Base-by-base conservation (phyloP, 2,888 invertebrate species). In the Xylota sylvarum region DNA sequence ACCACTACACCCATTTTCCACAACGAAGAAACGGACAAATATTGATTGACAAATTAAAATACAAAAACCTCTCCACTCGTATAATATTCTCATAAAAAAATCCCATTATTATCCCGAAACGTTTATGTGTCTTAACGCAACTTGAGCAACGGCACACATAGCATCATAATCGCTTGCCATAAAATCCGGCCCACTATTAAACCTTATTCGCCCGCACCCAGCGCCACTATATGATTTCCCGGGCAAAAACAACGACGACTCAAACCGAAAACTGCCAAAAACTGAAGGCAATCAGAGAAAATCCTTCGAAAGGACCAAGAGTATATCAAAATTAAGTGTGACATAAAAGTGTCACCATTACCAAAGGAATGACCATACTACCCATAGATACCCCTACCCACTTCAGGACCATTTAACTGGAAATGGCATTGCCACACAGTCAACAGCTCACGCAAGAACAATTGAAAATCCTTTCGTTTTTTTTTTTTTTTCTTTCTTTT, bases 321-420 rank as follows among this genome's bases (percentile, higher is more conserved):
- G 85, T 85, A 85, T 85, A 85, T 85, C 85, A 85, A 85, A 85
- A 85, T 85, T 85, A 85, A 85, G 85, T 85, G 85, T 80, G 80
- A 85, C 76, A 80, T 85, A 80, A 85, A 85, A 85, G 46, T 80
- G 85, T 85, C 85, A 76, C 76, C 80, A 85, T 85, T 80, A 64
- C 65, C 52, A 58, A 65, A 48, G 35, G 65, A 78, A 83, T 65
- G 72, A 70, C 74, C 69, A 58, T 60, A 56, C 65, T 19, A 65
- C 19, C 48, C 50, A 65, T 62, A 72, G 74, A 82, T 48, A 62
- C 55, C 30, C 19, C 52, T 30, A 23, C 10, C 65, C 65, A 62
- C 74, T 72, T 85, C 52, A 77, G 69, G 74, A 73, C 74, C 80
- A 76, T 80, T 85, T 85, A 80, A 80, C 84, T 60, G 80, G 46